These are phyloP conservation scores for Gambelia wislizenii DNA, from an alignment of 2,797 vertebrate genomes.

Conservation along the genomic window DNA sequence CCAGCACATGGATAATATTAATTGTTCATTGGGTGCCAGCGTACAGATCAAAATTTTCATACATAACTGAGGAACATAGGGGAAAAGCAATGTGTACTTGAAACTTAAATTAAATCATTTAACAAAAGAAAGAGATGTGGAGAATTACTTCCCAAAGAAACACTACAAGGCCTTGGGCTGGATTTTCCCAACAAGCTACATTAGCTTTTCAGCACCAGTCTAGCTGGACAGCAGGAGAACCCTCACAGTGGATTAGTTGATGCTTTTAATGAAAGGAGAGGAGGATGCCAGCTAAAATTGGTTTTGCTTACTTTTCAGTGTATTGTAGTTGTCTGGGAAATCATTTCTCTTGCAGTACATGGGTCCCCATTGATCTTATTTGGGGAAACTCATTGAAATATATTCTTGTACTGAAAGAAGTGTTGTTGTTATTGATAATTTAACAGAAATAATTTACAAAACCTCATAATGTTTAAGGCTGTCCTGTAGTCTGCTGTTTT, in stretches of 20 bases:
- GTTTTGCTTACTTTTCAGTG: constrained; percentile 28
- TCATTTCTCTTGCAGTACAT: constrained; percentile 9
- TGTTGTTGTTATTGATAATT: neutral
- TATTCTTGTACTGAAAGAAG: neutral
- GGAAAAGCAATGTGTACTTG: neutral
- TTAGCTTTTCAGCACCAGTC: neutral
- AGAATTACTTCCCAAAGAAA: neutral
- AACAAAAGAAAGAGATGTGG: constrained; percentile 15
- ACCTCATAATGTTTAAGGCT: neutral
- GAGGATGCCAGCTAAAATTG: neutral
- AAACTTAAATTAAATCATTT: neutral
- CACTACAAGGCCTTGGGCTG: neutral
- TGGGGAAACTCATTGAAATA: neutral
- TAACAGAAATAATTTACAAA: neutral
- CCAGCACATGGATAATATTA: neutral
- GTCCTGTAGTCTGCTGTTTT: constrained; percentile 33
- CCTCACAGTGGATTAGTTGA: constrained; percentile 2
- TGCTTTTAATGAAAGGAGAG: constrained; percentile 52
- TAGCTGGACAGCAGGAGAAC: constrained; percentile 53
- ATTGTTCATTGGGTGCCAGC: constrained; percentile 13
- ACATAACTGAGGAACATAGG: constrained; percentile 13
- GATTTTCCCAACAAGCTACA: accelerated
- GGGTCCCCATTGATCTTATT: neutral
- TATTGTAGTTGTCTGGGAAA: accelerated
- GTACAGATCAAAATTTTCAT: neutral